Evolutionary conservation across 2,797 vertebrate species (phyloP), one percentile per base, ranked within the genome.

Genomic region (Rousettus madagascariensis): DNA sequence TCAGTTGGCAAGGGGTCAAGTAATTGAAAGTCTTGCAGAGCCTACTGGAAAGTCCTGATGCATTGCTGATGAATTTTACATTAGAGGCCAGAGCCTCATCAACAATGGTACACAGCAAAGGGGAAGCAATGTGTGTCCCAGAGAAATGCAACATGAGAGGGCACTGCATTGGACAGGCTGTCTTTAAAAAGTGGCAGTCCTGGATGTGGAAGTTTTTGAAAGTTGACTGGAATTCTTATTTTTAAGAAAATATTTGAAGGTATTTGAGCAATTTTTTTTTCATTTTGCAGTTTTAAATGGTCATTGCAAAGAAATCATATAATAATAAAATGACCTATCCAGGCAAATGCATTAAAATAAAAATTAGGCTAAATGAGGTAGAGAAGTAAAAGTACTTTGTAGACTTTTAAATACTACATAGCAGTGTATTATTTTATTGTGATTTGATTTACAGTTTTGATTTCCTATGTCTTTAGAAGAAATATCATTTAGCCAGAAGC

Each of bases 11-110:
- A 94, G 66, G 88, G 95, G 43, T 75, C 2, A 9, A 92, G 80
- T 96, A 96, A 97, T 86, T 91, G 95, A 97, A 96, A 95, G 94
- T 72, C 83, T 97, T 49, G 36, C 16, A 77, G 88, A 61, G 85
- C 46, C 91, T 90, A 65, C 82, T 33, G 84, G 95, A 84, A 94
- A 90, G 69, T 94, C 89, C 91, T 97, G 95, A 97, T 53, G 86
- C 82, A 92, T 96, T 69, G 6, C 59, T 95, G 92, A 95, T 96
- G 96, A 36, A 51, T 96, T 97, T 97, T 97, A 94, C 85, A 84
- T 95, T 95, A 86, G 93, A 96, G 95, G 65, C 96, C 85, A 96
- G 89, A 97, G 84, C 12, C 5, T 12, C 91, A 82, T 96, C 93
- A 95, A 92, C 89, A 90, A 71, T 86, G 84, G 97, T 90, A 68